Conservation (phyloP, 2,888 invertebrate species). For the Malthinus flaveolus region DNA sequence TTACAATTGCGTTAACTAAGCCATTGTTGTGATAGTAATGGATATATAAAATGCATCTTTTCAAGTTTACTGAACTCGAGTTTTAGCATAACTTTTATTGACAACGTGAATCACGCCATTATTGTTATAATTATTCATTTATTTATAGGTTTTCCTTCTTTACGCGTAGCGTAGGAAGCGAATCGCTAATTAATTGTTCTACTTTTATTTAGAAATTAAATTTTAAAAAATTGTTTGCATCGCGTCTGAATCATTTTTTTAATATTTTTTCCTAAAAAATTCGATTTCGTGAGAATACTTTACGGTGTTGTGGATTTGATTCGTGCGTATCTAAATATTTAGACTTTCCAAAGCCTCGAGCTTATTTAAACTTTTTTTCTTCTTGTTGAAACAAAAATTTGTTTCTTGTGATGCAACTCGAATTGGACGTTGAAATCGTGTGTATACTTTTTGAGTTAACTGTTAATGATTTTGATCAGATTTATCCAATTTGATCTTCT, state of each 20-base stretch:
- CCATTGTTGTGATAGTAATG: conserved; percentile 9
- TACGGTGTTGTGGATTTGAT: not conserved
- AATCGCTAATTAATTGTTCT: conserved; percentile 9
- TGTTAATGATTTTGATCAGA: too few species aligned
- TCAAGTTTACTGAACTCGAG: conserved; percentile 19
- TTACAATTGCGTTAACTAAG: conserved; percentile 7
- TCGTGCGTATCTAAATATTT: conserved; percentile 5
- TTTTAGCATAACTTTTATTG: conserved; percentile 7
- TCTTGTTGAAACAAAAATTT: too few species aligned
- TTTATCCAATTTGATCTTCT: too few species aligned
- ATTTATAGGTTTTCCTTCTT: conserved; percentile 10
- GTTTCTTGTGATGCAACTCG: too few species aligned
- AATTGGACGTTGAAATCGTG: too few species aligned
- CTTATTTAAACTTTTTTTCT: too few species aligned
- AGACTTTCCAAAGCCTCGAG: not conserved
- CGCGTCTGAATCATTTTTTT: not conserved
- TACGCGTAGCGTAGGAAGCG: conserved; percentile 8
- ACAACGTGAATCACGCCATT: conserved; percentile 18
- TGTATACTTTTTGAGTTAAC: too few species aligned
- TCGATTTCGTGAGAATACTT: conserved; percentile 4
- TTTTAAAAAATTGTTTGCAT: not conserved
- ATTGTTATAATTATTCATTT: conserved; percentile 10
- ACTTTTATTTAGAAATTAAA: not conserved
- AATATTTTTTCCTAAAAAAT: not conserved
- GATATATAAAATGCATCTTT: conserved; percentile 13